Evolutionary conservation across 1,140 invertebrate genomes (phyloP).

Genomic region (Schmidtea mediterranea): DNA sequence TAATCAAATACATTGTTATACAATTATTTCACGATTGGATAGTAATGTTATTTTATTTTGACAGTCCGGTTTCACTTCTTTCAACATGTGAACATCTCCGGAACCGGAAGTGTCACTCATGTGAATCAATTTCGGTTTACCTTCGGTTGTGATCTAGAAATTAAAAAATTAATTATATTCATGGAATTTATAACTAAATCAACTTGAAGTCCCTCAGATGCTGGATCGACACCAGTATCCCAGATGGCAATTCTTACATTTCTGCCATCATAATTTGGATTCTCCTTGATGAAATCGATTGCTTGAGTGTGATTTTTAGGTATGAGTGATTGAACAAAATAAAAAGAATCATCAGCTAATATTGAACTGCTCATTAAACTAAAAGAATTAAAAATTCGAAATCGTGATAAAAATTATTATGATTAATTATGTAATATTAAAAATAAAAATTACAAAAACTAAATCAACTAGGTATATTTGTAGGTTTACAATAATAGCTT

Average conservation of each 20-base stretch:
- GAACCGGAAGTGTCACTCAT: conserved; percentile 74
- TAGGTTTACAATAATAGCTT: too few species aligned
- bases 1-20: too few species aligned
- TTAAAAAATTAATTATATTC: conserved; percentile 5
- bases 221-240: conserved; percentile 86
- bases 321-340: too few species aligned
- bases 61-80: conserved; percentile 40
- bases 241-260: conserved; percentile 71
- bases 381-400: too few species aligned
- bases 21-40: too few species aligned
- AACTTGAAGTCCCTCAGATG: conserved; percentile 69
- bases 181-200: conserved; percentile 1
- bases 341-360: too few species aligned
- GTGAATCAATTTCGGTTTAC: conserved; percentile 69
- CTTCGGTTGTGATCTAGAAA: conserved; percentile 50
- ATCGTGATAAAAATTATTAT: too few species aligned
- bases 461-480: too few species aligned
- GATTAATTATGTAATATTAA: too few species aligned
- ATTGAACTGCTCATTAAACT: too few species aligned
- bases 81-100: conserved; percentile 66
- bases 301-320: too few species aligned
- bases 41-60: conserved; percentile 3
- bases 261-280: conserved; percentile 70
- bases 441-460: too few species aligned
- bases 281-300: conserved; percentile 12